Evolutionary conservation across 2,113 vertebrate species (phyloP), one percentile per base, ranked within the genome.

Genomic region (Crotalus helleri): DNA sequence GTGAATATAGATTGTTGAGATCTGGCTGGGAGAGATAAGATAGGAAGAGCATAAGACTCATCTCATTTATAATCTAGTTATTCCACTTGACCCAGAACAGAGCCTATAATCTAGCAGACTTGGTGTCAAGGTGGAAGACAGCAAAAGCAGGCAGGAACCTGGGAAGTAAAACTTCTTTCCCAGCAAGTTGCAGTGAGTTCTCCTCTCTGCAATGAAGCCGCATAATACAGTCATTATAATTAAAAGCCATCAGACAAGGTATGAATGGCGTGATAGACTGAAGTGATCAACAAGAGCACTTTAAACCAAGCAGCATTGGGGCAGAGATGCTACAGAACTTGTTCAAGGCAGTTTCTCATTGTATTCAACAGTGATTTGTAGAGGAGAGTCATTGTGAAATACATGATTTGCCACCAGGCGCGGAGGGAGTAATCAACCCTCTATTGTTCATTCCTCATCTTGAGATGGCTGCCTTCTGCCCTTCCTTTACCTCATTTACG

Each of bases 401-500:
- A 59, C 39, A 46, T 39, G 55, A 86, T 53, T 58, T 61, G 26
- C 54, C n/a, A 61, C 13, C 58, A 9, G 26, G 54, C 55, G 86
- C 1, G 6, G 33, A 26, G 51, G n/a, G 23, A 61, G 3, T 53
- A 23, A 85, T 86, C 55, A 26, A n/a, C 11, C 29, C 39, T 15
- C 23, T 19, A 49, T 49, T 55, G 81, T 90, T 61, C 29, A 26
- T 90, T 85, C 46, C 44, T 59, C 85, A 13, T n/a, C 61, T 85
- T 46, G 19, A 13, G 54, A 9, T 1, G 5, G 85, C 55, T 90
- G 49, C 29, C 85, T 61, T 59, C 88, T 90, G 69, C 88, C 74
- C 57, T 86, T 61, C 90, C n/a, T 55, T 89, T 58, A 53, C 29
- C 46, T 86, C 69, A 86, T 90, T 93, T 90, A 90, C 26, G 88